These are phyloP conservation scores for Drosophila meridiana DNA, from an alignment of 2,888 invertebrate genomes.

Conservation along the genomic window DNA sequence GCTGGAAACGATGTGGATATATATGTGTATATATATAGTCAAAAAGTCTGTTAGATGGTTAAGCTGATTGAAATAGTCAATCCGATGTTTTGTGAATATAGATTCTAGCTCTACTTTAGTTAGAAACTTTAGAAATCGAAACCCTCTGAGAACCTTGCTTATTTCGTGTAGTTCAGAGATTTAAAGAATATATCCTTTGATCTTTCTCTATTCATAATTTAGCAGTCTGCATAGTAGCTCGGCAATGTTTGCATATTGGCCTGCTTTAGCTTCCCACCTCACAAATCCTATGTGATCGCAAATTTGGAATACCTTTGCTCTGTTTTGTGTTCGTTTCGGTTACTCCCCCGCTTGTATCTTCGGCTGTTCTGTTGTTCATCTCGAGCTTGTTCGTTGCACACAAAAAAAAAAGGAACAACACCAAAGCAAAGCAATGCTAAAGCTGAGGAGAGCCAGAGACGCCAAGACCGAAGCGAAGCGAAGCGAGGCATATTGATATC, in stretches of 20 bases:
- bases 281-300: conserved; percentile 17
- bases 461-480: conserved; percentile 4
- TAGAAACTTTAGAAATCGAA: neutral
- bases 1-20: neutral
- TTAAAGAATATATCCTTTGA: neutral
- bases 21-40: neutral
- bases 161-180: neutral
- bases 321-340: conserved; percentile 4
- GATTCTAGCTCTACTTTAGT: neutral
- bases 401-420: conserved; percentile 43
- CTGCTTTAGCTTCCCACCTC: conserved; percentile 6
- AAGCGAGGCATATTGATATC: conserved; percentile 83
- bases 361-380: conserved; percentile 30
- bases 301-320: conserved; percentile 37
- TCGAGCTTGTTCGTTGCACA: conserved; percentile 37
- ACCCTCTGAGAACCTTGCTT: neutral
- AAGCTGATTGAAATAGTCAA: neutral
- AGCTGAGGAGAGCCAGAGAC: conserved; percentile 9
- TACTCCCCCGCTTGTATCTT: conserved; percentile 33
- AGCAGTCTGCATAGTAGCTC: neutral
- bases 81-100: too few relatives aligned
- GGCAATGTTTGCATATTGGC: neutral
- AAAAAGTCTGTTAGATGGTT: neutral
- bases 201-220: neutral
- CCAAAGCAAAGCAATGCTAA: conserved; percentile 20